Base-by-base conservation (phyloP, 1,140 invertebrate species). In the Mercenaria mercenaria region DNA sequence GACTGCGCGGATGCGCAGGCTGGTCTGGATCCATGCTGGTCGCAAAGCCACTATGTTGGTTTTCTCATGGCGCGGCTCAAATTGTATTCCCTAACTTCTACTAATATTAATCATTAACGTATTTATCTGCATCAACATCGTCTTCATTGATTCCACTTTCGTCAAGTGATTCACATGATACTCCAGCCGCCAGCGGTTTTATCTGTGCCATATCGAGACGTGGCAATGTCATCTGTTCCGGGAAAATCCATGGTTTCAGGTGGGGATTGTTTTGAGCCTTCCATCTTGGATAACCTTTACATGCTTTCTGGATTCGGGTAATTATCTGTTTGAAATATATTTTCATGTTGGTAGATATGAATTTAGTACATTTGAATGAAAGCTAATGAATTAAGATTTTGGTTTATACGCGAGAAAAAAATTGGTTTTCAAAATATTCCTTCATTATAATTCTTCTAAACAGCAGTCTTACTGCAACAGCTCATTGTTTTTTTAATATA, bases 201-300 rank as follows among this genome's bases (percentile, higher is more conserved):
- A 94, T 93, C 72, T 94, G 91, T 0, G 81, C 84, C 69, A 93
- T 91, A 82, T 95, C 91, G 52, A 93, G 85, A 11, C 91, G 84
- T 2, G 94, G 94, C 20, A 95, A 85, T 0, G 92, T 95, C 87
- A 97, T 98, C 96, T 98, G 98, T 94, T 99, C 98, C 0, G 98
- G 98, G 95, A 97, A 97, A 83, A 98, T 97, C 98, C 98, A 99
- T 1, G 98, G 98, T 95, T 98, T 98, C 90, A 96, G 97, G 93
- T 97, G 96, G 8, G 98, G 98, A 92, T 97, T 97, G 93, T 98
- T 97, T 59, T 97, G 97, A 81, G 96, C 95, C 96, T 99, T 99
- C 98, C 98, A 99, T 29, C 96, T 96, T 15, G 97, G 96, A 95
- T 98, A 98, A 37, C 97, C 97, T 26, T 97, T 94, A 29, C 97